Percentiles rank a stretch among this genome's conserved stretches.
These are phyloP conservation scores for Melipona bicolor DNA, from an alignment of 2,888 invertebrate species.

Conservation along the genomic window DNA sequence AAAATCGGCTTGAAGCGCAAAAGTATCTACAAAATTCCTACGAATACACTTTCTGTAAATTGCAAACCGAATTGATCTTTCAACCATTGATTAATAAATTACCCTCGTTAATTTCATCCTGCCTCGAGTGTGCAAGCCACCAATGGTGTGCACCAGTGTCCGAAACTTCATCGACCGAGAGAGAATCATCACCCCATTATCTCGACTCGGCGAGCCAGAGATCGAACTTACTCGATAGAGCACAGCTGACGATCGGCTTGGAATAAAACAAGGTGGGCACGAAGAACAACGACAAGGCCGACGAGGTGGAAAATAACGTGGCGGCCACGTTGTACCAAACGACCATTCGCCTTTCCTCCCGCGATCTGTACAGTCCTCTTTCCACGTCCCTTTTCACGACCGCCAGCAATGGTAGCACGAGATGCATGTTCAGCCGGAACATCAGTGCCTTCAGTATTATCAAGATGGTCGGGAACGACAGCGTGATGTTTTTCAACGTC, in stretches of 20 bases:
- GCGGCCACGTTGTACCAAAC: constrained; percentile 60
- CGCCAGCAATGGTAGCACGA: constrained; percentile 47
- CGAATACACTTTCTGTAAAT: neutral
- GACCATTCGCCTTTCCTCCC: constrained; percentile 47
- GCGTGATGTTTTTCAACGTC: constrained; percentile 58
- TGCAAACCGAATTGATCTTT: too few relatives aligned
- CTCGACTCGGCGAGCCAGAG: neutral
- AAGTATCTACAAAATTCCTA: neutral
- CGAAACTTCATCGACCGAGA: neutral
- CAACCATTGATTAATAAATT: too few relatives aligned
- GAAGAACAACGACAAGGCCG: constrained; percentile 57
- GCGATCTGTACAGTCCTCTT: constrained; percentile 49
- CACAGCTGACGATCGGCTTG: constrained; percentile 55
- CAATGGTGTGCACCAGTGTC: neutral
- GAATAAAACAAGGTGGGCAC: constrained; percentile 53
- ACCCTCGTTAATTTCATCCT: neutral
- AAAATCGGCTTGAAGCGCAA: neutral
- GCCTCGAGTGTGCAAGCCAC: neutral
- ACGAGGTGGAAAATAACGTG: constrained; percentile 61
- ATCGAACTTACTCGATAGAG: constrained; percentile 50
- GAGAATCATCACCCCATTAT: neutral
- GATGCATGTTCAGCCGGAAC: constrained; percentile 64
- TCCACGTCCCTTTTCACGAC: constrained; percentile 53
- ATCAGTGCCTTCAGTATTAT: constrained; percentile 64
- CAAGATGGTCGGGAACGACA: constrained; percentile 60